These are phyloP conservation scores for Pitta sordida DNA, from an alignment of 2,113 vertebrate species.

Conservation along the genomic window DNA sequence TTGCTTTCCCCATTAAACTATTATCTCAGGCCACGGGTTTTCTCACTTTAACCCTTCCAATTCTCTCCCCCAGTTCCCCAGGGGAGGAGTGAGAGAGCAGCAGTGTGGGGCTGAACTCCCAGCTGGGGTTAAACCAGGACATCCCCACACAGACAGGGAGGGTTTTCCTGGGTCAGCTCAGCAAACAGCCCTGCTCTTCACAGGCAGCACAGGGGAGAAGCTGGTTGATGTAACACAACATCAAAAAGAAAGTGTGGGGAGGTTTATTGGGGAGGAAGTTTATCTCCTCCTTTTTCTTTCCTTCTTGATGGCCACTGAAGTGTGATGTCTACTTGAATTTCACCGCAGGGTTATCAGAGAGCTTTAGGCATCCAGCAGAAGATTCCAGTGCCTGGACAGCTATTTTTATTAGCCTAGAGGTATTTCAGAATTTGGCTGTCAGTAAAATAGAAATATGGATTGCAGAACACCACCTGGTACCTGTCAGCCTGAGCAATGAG, in stretches of 20 bases:
- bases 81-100: neutral
- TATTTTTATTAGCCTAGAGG: neutral
- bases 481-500: neutral
- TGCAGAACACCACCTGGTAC: neutral
- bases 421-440: neutral
- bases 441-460: neutral
- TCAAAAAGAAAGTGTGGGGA: neutral
- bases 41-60: neutral
- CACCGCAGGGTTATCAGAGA: neutral
- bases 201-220: neutral
- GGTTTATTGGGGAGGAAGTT: neutral
- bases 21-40: neutral
- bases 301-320: neutral
- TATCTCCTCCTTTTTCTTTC: neutral
- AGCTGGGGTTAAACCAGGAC: neutral
- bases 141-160: fast-evolving
- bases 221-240: neutral
- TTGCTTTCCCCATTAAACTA: neutral
- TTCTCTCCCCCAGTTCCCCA: neutral
- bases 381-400: neutral
- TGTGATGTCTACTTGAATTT: neutral
- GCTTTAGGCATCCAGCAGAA: neutral
- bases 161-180: neutral
- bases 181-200: neutral
- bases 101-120: neutral